Conservation (phyloP, 2,888 invertebrate genomes). For the Pandemis cinnamomeana region DNA sequence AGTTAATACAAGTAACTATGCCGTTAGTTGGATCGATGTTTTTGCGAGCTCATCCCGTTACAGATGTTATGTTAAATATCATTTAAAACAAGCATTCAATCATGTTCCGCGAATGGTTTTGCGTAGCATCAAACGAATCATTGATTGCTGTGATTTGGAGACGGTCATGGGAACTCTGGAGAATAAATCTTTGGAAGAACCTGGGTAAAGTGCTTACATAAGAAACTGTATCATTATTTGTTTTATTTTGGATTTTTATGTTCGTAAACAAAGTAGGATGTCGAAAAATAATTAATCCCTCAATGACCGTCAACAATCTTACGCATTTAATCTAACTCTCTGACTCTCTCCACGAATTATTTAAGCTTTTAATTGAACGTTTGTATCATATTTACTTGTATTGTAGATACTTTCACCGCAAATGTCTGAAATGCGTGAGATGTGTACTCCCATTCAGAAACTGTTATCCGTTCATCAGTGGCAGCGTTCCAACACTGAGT, state of each 20-base stretch:
- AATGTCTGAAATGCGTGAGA: background rate
- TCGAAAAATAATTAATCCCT: background rate
- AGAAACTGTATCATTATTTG: background rate
- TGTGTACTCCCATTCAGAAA: conserved; percentile 19
- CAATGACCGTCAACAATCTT: background rate
- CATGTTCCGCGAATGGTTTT: conserved; percentile 9
- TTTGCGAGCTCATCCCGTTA: conserved; percentile 33
- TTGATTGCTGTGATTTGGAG: conserved; percentile 3
- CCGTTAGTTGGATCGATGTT: conserved; percentile 32
- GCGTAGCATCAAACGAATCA: conserved; percentile 11
- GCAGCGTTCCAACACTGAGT: conserved; percentile 13
- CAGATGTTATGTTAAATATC: conserved; percentile 33
- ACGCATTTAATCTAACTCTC: background rate
- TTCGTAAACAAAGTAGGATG: background rate
- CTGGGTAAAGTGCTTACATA: background rate
- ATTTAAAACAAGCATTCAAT: conserved; percentile 36
- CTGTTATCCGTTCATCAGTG: conserved; percentile 8
- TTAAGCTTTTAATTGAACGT: background rate
- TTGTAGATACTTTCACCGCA: background rate
- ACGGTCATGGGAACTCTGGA: conserved; percentile 3
- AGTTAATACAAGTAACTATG: conserved; percentile 12
- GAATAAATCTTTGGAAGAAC: background rate
- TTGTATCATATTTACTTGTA: background rate
- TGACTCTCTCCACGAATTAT: background rate
- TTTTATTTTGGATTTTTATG: background rate